Base-by-base conservation (phyloP, 2,797 vertebrate genomes). In the Percopsis omiscomaycus region DNA sequence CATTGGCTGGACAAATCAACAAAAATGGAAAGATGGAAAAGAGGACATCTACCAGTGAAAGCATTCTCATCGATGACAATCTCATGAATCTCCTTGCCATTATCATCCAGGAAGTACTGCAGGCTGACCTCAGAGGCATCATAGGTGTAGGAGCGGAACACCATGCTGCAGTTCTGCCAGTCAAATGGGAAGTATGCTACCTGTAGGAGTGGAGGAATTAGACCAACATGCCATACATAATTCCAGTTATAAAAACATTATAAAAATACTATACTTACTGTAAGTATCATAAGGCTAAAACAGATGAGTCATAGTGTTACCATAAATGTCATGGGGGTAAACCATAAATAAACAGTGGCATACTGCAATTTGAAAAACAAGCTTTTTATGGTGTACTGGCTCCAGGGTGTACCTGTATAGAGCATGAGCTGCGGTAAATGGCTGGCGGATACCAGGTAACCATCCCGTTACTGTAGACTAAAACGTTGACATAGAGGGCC, bases 131-230 rank as follows among this genome's bases (percentile, higher is more conserved):
- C 94, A 0, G 94, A 94, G 52, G 94, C 80, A 3, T 94, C 95
- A 0, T 97, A 97, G 2, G 93, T 95, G 74, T 95, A 94, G 0
- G 96, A 97, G n/a, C 93, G 92, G 87, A 97, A 97, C 46, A 95
- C 84, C 95, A 97, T 96, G 64, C 91, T 94, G 85, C 95, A 97
- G 82, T 97, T 97, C 81, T 97, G 96, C 96, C 96, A 96, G 84
- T 96, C 95, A 42, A 97, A 96, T 0, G 96, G 95, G 73, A 96
- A 97, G 78, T 96, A 96, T 0, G 93, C 90, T 73, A 95, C 96
- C 96, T 96, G 66, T 0, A 30, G 63, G 44, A 48, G 48, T 47
- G n/a, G 2, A 47, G 66, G 10, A 57, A 30, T 13, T 0, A 48
- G 9, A 48, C 16, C 16, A 3, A 15, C 59, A 52, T 29, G 58